These are phyloP conservation scores for Noctua janthe DNA, from an alignment of 2,888 invertebrate species.

Conservation along the genomic window DNA sequence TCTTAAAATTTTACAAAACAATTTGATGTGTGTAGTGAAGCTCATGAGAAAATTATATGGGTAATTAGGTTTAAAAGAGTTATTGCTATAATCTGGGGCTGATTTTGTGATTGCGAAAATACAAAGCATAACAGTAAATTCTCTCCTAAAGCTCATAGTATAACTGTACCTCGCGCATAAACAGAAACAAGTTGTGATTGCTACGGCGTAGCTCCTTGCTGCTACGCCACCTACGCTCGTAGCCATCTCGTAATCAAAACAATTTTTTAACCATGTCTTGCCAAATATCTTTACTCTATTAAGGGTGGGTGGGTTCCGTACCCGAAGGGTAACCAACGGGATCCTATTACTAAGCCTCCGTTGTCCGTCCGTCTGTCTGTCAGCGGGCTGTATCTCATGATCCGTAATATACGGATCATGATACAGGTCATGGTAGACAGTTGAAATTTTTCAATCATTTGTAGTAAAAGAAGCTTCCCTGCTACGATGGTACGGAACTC, in stretches of 20 bases:
- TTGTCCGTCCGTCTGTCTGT: too few relatives aligned
- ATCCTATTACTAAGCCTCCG: too few relatives aligned
- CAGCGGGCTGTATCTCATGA: too few relatives aligned
- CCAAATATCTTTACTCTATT: background rate
- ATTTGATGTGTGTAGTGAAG: slow-evolving; percentile 13
- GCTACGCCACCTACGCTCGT: slow-evolving; percentile 6
- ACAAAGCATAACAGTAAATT: too few relatives aligned
- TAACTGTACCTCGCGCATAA: background rate
- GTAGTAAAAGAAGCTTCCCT: too few relatives aligned
- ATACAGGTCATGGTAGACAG: too few relatives aligned
- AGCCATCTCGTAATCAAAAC: background rate
- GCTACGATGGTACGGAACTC: too few relatives aligned
- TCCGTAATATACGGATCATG: too few relatives aligned
- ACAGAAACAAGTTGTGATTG: background rate
- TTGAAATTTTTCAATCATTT: too few relatives aligned
- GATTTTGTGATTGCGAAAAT: background rate
- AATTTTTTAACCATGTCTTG: background rate
- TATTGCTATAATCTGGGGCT: background rate
- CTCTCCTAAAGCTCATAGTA: background rate
- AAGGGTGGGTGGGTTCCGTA: too few relatives aligned
- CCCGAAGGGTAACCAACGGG: too few relatives aligned
- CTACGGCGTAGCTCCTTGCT: background rate
- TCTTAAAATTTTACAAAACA: slow-evolving; percentile 45
- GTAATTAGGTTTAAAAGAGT: background rate
- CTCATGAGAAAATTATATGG: background rate